Evolutionary conservation across 2,113 vertebrate species (phyloP), one percentile per base, ranked within the genome.

Genomic region (Ahaetulla prasina): DNA sequence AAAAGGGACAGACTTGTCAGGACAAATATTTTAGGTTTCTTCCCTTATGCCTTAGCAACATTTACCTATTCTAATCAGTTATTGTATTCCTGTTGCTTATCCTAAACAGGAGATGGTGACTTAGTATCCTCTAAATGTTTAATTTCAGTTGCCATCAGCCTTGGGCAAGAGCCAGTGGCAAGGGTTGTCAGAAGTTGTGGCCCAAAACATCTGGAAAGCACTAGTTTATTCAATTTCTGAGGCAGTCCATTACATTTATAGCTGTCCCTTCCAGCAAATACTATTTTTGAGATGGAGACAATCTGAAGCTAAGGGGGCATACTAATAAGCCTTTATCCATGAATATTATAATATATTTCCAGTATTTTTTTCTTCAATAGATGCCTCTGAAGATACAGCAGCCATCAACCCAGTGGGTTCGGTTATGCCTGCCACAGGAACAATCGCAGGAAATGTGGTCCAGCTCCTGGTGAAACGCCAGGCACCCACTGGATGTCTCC

Each of bases 381-480:
- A 90, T 86, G 5, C 23, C 9, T 25, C 54, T 8, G 92, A 90
- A 92, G 92, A 92, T 6, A 0, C 30, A 85, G 25, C 74, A 63
- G 52, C 92, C 23, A 23, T 86, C 35, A 35, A 23, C 22, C 80
- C 12, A 18, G 27, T 49, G 27, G 35, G 3, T 52, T 60, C 74
- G 0, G 27, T 60, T 45, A 50, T 90, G 7, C 27, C 54, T 5
- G 80, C 12, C 54, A 95, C 39, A 25, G 94, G 54, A 4, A 93
- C 95, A 89, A 96, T 53, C 8, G 96, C 94, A 85, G 93, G 45
- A 18, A 95, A 96, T 3, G 97, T 96, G 55, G 89, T 96, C 0
- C 92, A 99, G 27, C 90, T 97, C 22, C 95, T 99, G 96, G 98
- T 97, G 60, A 99, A 99, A 95, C 98, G 98, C 93, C 98, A 99